These are phyloP conservation scores for Timema cristinae DNA, from an alignment of 2,888 invertebrate genomes.

Conservation along the genomic window DNA sequence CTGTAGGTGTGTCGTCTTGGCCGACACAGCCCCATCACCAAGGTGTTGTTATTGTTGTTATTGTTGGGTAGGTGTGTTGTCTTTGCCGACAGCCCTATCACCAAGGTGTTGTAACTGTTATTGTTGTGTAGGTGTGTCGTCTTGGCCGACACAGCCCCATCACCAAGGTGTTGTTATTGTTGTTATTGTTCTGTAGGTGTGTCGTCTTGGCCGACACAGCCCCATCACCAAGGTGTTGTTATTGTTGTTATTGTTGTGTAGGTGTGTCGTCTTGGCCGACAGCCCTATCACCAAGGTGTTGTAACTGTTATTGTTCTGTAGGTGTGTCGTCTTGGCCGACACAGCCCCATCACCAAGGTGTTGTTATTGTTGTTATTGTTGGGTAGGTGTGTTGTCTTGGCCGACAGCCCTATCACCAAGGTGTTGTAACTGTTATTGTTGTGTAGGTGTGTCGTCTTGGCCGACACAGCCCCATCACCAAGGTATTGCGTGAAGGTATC, in stretches of 20 bases:
- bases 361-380: constrained; percentile 84
- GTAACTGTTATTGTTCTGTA: too few relatives aligned
- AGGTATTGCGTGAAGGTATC: constrained; percentile 81
- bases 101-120: constrained; percentile 80
- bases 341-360: constrained; percentile 81
- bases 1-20: constrained; percentile 89
- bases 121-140: constrained; percentile 83
- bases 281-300: constrained; percentile 78
- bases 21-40: constrained; percentile 84
- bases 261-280: too few relatives aligned
- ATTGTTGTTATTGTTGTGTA: constrained; percentile 52
- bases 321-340: constrained; percentile 88
- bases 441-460: constrained; percentile 80
- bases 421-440: constrained; percentile 67
- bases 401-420: constrained; percentile 74
- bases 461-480: constrained; percentile 84
- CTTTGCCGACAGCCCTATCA: constrained; percentile 73
- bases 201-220: constrained; percentile 74
- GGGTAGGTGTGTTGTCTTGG: constrained; percentile 82
- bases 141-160: constrained; percentile 92
- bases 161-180: constrained; percentile 73
- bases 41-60: constrained; percentile 82
- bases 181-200: constrained; percentile 88
- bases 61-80: constrained; percentile 84
- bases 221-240: constrained; percentile 78